Base-by-base conservation (phyloP, 2,888 invertebrate genomes). In the Pachymerium ferrugineum region DNA sequence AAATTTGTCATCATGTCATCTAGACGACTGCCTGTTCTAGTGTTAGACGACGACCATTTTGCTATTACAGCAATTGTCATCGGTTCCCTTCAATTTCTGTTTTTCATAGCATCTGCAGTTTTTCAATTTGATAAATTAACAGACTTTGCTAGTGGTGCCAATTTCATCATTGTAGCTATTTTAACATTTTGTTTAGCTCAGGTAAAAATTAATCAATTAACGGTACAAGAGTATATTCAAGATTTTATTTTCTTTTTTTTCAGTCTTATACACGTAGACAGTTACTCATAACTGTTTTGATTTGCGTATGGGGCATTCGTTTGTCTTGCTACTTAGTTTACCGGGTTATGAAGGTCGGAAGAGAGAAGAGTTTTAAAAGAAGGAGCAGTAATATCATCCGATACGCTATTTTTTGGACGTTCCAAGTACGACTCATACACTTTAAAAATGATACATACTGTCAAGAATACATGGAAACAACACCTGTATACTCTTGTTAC, bases 341-440 rank as follows among this genome's bases (percentile, higher is more conserved):
- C 82, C 86, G 95, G 78, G 94, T 94, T 77, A 87, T 94, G 76
- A 93, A 93, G 83, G 90, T 94, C 78, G 94, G 94, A 19, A 87
- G 94, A 79, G 94, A 95, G 82, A 93, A 93, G 78, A 89, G 93
- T 80, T 95, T 95, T 80, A 93, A 94, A 80, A 94, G 94, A 81
- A 89, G 91, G 74, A 88, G 90, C 77, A 91, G 92, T 78, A 94
- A 94, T 80, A 88, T 90, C 19, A 88, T 94, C 73, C 86, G 93
- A 78, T 94, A 94, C 81, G 93, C 93, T n/a, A 90, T 93, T 4
- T 95, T 94, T 82, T 96, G 94, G 89, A 92, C 92, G 0, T 95
- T 95, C 83, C 91, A 92, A 87, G 91, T 90, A 47, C 47, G 70
- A 54, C 14, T 35, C 35, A 35, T 14, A 10, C 35, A 10, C 14